Evolutionary conservation across 2,888 invertebrate species (phyloP).

Genomic region (Patella depressa): DNA sequence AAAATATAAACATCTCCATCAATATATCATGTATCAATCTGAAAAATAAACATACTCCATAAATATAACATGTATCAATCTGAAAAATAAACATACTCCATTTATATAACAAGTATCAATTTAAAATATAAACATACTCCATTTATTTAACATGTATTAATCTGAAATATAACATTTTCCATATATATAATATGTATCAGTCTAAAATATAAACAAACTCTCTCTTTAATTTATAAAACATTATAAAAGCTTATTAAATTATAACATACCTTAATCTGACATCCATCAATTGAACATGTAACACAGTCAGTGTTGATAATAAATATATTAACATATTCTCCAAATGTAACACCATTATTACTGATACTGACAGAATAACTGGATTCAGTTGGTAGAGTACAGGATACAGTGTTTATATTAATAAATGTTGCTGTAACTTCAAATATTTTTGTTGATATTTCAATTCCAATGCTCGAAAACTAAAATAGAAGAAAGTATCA

Average conservation of each 20-base stretch:
- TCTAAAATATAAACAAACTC: constrained; percentile 35
- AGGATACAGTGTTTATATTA: constrained; percentile 38
- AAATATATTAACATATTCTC: constrained; percentile 25
- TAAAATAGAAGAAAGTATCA: not conserved
- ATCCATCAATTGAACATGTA: constrained; percentile 21
- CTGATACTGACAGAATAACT: constrained; percentile 37
- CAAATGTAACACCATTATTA: constrained; percentile 32
- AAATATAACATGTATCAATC: not conserved
- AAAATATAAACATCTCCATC: constrained; percentile 27
- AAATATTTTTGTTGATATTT: constrained; percentile 19
- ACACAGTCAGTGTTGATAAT: constrained; percentile 36
- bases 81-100: constrained; percentile 5
- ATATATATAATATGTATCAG: constrained; percentile 47
- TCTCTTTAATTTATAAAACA: constrained; percentile 9
- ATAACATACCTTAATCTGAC: constrained; percentile 30
- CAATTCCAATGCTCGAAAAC: not conserved
- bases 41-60: constrained; percentile 31
- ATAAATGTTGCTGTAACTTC: constrained; percentile 34
- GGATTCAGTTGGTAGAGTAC: constrained; percentile 15
- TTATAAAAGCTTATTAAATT: not conserved
- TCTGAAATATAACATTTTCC: constrained; percentile 36
- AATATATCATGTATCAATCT: constrained; percentile 49
- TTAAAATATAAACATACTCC: constrained; percentile 19
- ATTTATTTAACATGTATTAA: constrained; percentile 46
- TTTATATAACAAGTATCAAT: not conserved